Conservation (phyloP, 2,113 vertebrate species). For the Nestor notabilis region DNA sequence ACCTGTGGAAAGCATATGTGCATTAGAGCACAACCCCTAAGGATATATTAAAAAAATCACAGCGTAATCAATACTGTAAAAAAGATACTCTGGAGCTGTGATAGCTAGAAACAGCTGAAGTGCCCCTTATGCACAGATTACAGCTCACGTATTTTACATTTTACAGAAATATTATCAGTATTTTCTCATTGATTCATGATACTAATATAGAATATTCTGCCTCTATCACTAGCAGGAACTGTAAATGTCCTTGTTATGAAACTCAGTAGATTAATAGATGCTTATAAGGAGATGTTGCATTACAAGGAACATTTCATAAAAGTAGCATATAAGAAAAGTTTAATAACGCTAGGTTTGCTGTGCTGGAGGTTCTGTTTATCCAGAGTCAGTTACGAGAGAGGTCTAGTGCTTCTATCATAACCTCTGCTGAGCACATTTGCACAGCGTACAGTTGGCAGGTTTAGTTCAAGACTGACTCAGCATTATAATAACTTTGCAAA, state of each 20-base stretch:
- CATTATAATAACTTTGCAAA: neutral
- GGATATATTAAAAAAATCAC: fast-evolving
- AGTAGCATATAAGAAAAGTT: neutral
- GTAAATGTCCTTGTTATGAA: neutral
- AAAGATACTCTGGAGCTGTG: neutral
- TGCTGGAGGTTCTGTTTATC: neutral
- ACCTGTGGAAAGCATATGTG: neutral
- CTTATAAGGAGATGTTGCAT: neutral
- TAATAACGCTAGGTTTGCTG: neutral
- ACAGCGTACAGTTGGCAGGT: neutral
- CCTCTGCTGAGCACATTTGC: neutral
- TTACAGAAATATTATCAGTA: neutral
- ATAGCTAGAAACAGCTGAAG: neutral
- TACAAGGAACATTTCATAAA: neutral
- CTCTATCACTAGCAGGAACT: neutral
- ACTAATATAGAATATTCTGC: neutral
- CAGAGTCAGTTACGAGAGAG: neutral
- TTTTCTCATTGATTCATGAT: neutral
- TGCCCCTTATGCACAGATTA: neutral
- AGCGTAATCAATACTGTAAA: neutral
- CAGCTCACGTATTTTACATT: neutral
- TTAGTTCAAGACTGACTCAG: neutral
- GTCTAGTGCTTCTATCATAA: neutral
- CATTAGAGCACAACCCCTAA: neutral
- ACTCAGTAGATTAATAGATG: neutral